phyloP scores from a whole-genome alignment of 2,888 invertebrate genomes.

The Cephus spinipes region DNA sequence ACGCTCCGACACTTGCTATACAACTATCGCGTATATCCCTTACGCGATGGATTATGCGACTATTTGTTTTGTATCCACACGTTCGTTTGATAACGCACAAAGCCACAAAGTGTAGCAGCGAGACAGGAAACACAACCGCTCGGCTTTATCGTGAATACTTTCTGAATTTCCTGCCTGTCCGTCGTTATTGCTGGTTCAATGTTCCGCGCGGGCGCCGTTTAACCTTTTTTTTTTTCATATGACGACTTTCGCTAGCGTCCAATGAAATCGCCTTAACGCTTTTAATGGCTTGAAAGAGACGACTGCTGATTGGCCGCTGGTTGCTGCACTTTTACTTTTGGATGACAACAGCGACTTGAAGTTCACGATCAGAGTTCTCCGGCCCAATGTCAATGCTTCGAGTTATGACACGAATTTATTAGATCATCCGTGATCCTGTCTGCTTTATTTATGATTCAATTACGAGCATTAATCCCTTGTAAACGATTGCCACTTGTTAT shows the following conservation, averaged over 20 bases:
- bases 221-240: background rate
- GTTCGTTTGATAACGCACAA: background rate
- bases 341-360: background rate
- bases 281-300: background rate
- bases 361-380: background rate
- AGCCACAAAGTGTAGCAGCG: background rate
- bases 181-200: background rate
- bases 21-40: background rate
- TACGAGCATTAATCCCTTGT: background rate
- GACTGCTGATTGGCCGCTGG: background rate
- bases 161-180: slow-evolving; percentile 6
- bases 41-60: background rate
- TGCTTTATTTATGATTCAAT: background rate
- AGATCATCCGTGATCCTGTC: background rate
- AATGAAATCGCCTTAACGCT: background rate
- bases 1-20: background rate
- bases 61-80: background rate
- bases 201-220: slow-evolving; percentile 2
- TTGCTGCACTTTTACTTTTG: background rate
- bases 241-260: background rate
- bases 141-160: background rate
- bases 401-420: background rate
- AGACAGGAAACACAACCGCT: slow-evolving; percentile 1
- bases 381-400: background rate
- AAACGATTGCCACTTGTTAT: background rate